Base-by-base conservation (phyloP, 2,113 vertebrate species). In the Galemys pyrenaicus region DNA sequence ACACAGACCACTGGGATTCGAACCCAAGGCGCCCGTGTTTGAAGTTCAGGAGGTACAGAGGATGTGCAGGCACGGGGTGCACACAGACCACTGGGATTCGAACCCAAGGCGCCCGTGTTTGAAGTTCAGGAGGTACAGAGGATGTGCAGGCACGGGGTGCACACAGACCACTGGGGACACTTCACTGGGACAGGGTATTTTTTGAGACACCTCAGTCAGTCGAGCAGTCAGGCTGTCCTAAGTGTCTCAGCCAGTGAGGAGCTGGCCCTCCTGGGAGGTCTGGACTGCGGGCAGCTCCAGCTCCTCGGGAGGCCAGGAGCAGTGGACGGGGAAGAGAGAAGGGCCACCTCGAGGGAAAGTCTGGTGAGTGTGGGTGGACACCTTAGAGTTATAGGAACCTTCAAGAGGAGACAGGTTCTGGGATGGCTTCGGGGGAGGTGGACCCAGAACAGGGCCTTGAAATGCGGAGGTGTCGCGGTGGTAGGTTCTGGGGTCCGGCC, bases 301-400 rank as follows among this genome's bases (percentile, higher is more conserved):
- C 13, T 71, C 16, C 9, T 65, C 6, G 35, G 24, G 37, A 37
- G 37, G 51, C 12, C 10, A 26, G 68, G 19, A 37, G 24, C 2
- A 0, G 26, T 46, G 46, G 28, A 19, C n/a, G 16, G 26, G 16
- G 26, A 51, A 68, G n/a, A 54, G 46, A 32, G 44, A 46, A 39
- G 39, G 37, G 2, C 20, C 0, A 0, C 4, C 5, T 15, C 0
- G 17, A 56, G 32, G 28, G 28, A 41, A 51, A n/a, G 26, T 4
- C 26, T n/a, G 12, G 8, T n/a, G n/a, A n/a, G 13, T 19, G 35
- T 84, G 5, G 17, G 13, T 6, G 71, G 9, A 15, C 67, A 4
- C 11, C 58, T 15, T 26, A 24, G 62, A 51, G 49, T 28, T 7
- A 2, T 7, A 15, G 35, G 78, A 78, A 44, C 26, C 44, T 71